Conservation (phyloP, 2,888 invertebrate genomes). For the Pherbina coryleti region DNA sequence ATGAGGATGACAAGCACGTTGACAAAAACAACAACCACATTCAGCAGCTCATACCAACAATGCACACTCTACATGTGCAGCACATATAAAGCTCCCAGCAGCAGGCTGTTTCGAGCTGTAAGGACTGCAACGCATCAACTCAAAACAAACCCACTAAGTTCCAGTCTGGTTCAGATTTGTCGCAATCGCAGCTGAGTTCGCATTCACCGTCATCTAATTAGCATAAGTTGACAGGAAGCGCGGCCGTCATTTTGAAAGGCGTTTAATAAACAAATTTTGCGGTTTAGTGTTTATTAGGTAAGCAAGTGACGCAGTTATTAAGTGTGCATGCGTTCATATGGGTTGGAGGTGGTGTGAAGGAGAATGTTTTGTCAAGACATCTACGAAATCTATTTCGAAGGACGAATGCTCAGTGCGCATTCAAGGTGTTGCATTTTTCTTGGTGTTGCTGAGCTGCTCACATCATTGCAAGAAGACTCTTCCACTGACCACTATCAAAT, state of each 20-base stretch:
- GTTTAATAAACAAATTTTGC: slow-evolving; percentile 34
- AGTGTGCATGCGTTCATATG: slow-evolving; percentile 25
- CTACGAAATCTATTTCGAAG: not conserved
- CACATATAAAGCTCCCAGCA: not conserved
- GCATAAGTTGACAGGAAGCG: slow-evolving; percentile 26
- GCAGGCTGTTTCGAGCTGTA: not conserved
- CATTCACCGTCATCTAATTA: slow-evolving; percentile 29
- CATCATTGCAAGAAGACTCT: not conserved
- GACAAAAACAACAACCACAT: slow-evolving; percentile 18
- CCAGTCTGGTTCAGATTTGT: slow-evolving; percentile 9
- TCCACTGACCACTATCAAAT: not conserved
- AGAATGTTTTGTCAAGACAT: slow-evolving; percentile 8
- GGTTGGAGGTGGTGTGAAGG: not conserved
- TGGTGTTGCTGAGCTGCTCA: not conserved
- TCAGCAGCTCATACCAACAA: not conserved
- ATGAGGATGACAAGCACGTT: slow-evolving; percentile 18
- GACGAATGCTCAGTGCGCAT: not conserved
- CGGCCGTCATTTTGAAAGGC: slow-evolving; percentile 32
- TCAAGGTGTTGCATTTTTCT: slow-evolving; percentile 10
- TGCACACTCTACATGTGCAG: not conserved
- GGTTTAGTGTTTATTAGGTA: slow-evolving; percentile 36
- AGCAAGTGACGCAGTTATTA: not conserved
- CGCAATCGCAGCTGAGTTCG: slow-evolving; percentile 30
- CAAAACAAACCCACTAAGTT: not conserved
- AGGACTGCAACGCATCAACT: not conserved